Base-by-base conservation (phyloP, 2,113 vertebrate genomes). In the Phalacrocorax pelagicus region DNA sequence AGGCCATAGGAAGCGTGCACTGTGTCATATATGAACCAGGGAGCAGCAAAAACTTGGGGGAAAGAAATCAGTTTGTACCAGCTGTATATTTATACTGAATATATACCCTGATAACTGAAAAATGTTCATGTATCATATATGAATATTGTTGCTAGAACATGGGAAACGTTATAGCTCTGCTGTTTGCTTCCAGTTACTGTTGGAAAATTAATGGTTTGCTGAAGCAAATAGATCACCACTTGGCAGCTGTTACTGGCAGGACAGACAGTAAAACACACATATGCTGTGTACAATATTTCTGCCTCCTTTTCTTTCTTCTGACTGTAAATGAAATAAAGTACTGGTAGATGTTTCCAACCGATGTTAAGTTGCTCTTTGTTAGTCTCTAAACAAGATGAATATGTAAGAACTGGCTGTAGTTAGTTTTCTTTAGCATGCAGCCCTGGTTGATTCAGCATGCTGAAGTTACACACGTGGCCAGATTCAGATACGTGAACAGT, bases 161-260 rank as follows among this genome's bases (percentile, higher is more conserved):
- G 44, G 71, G 40, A 90, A 72, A 92, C 94, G n/a, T 85, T 86
- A n/a, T 19, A 67, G 51, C 40, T 88, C 65, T 52, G 20, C 57
- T 92, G 59, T 92, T 94, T 96, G 74, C 75, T 96, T 91, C 94
- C 88, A 84, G 67, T 88, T 96, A 67, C 72, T 84, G 72, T 91
- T 94, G 85, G 40, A 80, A 96, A 95, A 95, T 90, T 84, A 95
- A 80, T 85, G 82, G 18, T 85, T 97, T 95, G 86, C 87, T 94
- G 85, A 87, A 92, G 86, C 89, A 96, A 96, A 97, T 85, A 95
- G 89, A 95, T 95, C 91, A 91, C 85, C 44, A 57, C 49, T 96
- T 97, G 80, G 92, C 95, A 96, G 87, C 82, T 96, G 81, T 95
- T 96, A 77, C 92, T 96, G 94, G 88, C 90, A 95, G 78, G 94